Percentiles rank a stretch among this genome's conserved stretches.
phyloP scores from a whole-genome alignment of 2,888 invertebrate species.

The Teleiodes luculella region DNA sequence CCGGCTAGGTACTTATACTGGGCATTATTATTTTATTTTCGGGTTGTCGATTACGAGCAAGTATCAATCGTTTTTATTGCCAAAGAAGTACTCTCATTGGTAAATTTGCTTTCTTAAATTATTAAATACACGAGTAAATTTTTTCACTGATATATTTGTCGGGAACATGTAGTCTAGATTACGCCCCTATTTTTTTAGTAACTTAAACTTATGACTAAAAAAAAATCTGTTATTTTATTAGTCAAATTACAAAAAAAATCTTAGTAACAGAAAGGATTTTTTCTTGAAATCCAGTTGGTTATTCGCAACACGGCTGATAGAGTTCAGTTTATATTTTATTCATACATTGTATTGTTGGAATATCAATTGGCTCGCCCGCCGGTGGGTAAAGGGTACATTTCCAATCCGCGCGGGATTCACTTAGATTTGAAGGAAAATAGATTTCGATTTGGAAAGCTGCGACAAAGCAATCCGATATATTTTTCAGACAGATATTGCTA shows the following conservation, averaged over 20 bases:
- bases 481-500: slow-evolving; percentile 79
- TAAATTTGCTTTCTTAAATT: background rate
- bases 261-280: slow-evolving; percentile 49
- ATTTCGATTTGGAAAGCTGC: slow-evolving; percentile 79
- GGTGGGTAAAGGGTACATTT: slow-evolving; percentile 79
- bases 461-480: slow-evolving; percentile 80
- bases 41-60: background rate
- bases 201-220: no score
- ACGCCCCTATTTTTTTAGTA: no score
- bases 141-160: no score
- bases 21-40: slow-evolving; percentile 15
- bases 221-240: no score
- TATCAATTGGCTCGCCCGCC: slow-evolving; percentile 78
- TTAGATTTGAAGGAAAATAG: slow-evolving; percentile 80
- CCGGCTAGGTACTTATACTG: slow-evolving; percentile 36
- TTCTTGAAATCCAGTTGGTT: slow-evolving; percentile 55
- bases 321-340: slow-evolving; percentile 78
- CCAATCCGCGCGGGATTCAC: slow-evolving; percentile 79
- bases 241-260: background rate
- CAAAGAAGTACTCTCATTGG: background rate
- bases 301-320: slow-evolving; percentile 69
- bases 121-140: background rate
- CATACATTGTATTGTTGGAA: slow-evolving; percentile 79
- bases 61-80: slow-evolving; percentile 5
- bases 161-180: no score